A percentile compares a stretch with the other conserved stretches of the same genome.
phyloP scores from a whole-genome alignment of 1,140 invertebrate genomes.

The Euwallacea similis region DNA sequence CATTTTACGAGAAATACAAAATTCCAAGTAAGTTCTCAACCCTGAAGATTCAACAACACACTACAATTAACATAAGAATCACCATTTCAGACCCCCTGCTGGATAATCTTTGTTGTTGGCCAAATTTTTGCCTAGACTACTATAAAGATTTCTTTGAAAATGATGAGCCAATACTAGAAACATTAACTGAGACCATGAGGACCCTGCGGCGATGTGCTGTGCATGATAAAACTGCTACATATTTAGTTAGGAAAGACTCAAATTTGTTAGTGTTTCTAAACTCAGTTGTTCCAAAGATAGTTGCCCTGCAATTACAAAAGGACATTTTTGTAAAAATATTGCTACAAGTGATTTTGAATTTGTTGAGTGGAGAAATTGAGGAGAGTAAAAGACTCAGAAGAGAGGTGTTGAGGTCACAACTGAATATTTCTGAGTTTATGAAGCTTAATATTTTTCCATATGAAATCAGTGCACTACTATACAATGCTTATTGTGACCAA shows the following conservation, averaged over 20 bases:
- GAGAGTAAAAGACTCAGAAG: background rate
- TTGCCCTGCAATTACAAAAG: background rate
- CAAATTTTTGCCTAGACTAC: background rate
- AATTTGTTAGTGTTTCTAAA: background rate
- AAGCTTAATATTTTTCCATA: background rate
- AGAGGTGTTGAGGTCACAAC: background rate
- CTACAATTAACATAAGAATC: background rate
- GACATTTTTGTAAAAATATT: background rate
- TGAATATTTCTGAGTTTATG: background rate
- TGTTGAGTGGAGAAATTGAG: background rate
- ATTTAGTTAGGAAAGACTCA: background rate
- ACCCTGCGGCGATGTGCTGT: conserved; percentile 4
- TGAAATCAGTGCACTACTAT: conserved; percentile 27
- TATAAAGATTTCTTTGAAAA: background rate
- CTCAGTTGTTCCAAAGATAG: background rate
- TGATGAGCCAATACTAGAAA: background rate
- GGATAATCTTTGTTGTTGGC: background rate
- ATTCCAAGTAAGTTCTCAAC: background rate
- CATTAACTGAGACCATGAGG: background rate
- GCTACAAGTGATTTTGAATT: background rate
- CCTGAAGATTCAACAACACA: background rate
- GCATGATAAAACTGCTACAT: background rate
- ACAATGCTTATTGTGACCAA: background rate
- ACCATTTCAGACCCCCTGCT: background rate
- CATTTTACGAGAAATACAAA: background rate